phyloP scores from a whole-genome alignment of 2,113 vertebrate genomes.

The Helogale parvula region DNA sequence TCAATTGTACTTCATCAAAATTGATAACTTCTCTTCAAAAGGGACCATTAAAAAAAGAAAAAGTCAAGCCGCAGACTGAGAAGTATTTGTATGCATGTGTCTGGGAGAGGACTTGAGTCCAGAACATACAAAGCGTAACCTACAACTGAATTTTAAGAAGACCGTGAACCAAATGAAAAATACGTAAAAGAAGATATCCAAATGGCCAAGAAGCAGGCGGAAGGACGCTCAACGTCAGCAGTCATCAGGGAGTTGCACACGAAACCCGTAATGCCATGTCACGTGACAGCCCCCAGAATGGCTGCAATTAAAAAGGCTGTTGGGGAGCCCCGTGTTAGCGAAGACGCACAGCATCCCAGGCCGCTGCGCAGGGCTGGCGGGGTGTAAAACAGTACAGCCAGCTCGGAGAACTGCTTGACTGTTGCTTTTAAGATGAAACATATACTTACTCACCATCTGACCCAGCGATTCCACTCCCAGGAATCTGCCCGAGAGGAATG shows the following conservation, averaged over 20 bases:
- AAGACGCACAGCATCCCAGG: neutral
- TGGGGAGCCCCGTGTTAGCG: neutral
- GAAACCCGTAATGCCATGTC: neutral
- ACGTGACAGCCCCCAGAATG: neutral
- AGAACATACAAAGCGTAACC: neutral
- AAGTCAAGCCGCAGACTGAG: neutral
- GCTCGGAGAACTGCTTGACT: neutral
- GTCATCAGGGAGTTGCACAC: neutral
- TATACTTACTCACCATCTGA: neutral
- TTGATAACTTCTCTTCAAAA: neutral
- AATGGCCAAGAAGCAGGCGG: neutral
- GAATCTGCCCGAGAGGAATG: neutral
- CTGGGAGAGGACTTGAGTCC: neutral
- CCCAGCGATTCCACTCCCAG: neutral
- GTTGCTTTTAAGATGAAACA: neutral
- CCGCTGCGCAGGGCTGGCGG: neutral
- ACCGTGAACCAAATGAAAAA: neutral
- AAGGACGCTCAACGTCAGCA: neutral
- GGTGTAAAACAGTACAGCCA: neutral
- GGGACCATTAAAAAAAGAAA: neutral
- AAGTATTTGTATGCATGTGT: neutral
- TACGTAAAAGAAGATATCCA: neutral
- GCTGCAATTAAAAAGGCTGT: neutral
- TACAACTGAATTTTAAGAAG: neutral
- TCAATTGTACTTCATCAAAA: neutral